These are phyloP conservation scores for Masticophis lateralis DNA, from an alignment of 2,797 vertebrate species.

Conservation along the genomic window DNA sequence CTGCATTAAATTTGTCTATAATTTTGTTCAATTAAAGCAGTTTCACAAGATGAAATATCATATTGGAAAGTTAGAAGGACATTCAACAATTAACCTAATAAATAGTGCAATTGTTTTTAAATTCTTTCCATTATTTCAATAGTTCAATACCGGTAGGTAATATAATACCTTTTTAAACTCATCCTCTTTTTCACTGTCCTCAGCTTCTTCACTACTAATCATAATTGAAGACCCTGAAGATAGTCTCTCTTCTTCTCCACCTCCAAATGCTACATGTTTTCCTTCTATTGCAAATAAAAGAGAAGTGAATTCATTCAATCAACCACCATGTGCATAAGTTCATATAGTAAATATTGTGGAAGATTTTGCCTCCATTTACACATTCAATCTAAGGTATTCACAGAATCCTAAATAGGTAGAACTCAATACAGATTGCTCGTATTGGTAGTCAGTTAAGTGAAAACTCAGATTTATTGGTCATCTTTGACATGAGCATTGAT, in stretches of 20 bases:
- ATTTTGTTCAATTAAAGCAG: not conserved
- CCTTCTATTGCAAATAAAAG: constrained; percentile 43
- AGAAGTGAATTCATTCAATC: not conserved
- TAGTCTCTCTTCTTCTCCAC: constrained; percentile 40
- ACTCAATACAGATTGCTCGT: not conserved
- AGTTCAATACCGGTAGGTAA: not conserved
- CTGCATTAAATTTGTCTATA: not conserved
- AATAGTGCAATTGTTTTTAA: not conserved
- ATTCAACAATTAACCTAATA: not conserved
- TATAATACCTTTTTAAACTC: constrained; percentile 78
- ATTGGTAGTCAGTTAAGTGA: not conserved
- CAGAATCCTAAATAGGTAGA: not conserved
- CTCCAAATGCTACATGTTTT: constrained; percentile 63
- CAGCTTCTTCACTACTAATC: constrained; percentile 38
- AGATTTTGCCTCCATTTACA: not conserved
- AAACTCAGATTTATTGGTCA: not conserved
- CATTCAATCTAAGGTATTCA: not conserved
- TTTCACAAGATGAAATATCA: not conserved
- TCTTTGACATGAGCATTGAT: not conserved
- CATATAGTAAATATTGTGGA: not conserved
- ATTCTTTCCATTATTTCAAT: not conserved
- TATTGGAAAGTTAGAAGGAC: constrained; percentile 14
- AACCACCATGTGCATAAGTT: not conserved
- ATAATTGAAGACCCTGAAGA: not conserved
- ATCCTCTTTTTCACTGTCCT: constrained; percentile 66